Percentiles rank a stretch among this genome's conserved stretches.
Evolutionary conservation across 2,797 vertebrate genomes (phyloP).

Genomic region (Cirrhinus molitorella): DNA sequence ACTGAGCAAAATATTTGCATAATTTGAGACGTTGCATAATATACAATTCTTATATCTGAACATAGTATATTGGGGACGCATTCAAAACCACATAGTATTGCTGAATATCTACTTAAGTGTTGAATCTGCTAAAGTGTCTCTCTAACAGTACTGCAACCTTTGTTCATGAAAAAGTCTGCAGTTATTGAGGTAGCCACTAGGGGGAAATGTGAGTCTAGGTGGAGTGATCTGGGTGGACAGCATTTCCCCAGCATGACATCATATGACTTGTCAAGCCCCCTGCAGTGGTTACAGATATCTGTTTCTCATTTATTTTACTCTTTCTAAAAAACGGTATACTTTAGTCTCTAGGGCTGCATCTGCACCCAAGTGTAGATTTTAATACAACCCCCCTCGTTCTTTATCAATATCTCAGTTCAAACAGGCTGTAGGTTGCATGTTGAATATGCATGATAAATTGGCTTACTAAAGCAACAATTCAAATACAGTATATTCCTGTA

Average conservation of each 20-base stretch:
- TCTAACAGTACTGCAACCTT: background rate
- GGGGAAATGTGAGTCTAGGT: constrained; percentile 74
- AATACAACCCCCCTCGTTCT: background rate
- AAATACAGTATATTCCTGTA: background rate
- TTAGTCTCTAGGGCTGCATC: background rate
- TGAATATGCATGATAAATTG: background rate
- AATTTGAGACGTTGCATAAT: background rate
- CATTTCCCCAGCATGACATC: constrained; percentile 4
- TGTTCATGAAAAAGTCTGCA: constrained; percentile 32
- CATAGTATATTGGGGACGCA: background rate
- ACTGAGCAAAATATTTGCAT: background rate
- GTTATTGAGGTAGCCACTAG: constrained; percentile 68
- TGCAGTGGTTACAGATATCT: constrained; percentile 18
- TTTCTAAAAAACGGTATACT: background rate
- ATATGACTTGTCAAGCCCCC: constrained; percentile 33
- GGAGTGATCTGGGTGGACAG: constrained; percentile 24
- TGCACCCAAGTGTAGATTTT: background rate
- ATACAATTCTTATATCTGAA: background rate
- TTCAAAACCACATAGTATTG: background rate
- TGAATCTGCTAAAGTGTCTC: background rate
- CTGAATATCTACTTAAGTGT: background rate
- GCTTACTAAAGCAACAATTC: background rate
- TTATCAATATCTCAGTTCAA: background rate
- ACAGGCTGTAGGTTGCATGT: background rate
- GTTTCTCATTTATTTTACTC: background rate